A percentile compares a stretch with the other conserved stretches of the same genome.
Evolutionary conservation across 2,888 invertebrate species (phyloP).

Genomic region (Macropis europaea): DNA sequence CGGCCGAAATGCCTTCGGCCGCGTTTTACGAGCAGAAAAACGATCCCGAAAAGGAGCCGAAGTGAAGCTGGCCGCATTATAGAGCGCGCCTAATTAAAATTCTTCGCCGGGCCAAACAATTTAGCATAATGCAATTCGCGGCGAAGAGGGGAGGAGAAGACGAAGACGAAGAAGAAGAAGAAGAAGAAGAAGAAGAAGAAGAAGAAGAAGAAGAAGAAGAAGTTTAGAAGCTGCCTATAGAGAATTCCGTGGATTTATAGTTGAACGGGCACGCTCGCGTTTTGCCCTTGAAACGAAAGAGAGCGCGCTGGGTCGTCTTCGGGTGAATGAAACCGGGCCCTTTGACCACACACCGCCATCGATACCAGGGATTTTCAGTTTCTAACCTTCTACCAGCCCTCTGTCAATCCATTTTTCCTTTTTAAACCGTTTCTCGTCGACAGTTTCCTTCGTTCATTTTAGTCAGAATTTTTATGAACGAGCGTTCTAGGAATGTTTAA

Average conservation of each 20-base stretch:
- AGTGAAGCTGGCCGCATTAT: constrained; percentile 27
- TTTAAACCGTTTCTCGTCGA: constrained; percentile 26
- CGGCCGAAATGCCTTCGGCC: background rate
- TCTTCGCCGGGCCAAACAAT: constrained; percentile 34
- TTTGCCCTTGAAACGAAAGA: constrained; percentile 47
- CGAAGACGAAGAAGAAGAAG: background rate
- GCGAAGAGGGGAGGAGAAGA: no score
- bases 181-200: background rate
- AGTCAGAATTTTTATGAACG: no score
- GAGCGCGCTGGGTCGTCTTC: constrained; percentile 45
- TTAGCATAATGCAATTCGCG: constrained; percentile 16
- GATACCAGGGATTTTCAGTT: constrained; percentile 52
- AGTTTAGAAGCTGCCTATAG: constrained; percentile 9
- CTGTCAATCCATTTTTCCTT: constrained; percentile 15
- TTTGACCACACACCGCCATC: constrained; percentile 55
- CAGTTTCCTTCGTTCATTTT: background rate
- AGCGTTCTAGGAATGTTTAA: no score
- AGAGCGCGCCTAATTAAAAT: constrained; percentile 45
- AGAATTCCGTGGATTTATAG: constrained; percentile 39
- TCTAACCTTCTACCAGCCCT: constrained; percentile 36
- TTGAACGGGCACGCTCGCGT: constrained; percentile 34
- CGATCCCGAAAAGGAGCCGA: background rate
- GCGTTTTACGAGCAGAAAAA: background rate
- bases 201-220: background rate
- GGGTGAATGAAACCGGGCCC: constrained; percentile 50